Evolutionary conservation across 2,888 invertebrate species (phyloP), one percentile per base, ranked within the genome.

Genomic region (Encarsia formosa): DNA sequence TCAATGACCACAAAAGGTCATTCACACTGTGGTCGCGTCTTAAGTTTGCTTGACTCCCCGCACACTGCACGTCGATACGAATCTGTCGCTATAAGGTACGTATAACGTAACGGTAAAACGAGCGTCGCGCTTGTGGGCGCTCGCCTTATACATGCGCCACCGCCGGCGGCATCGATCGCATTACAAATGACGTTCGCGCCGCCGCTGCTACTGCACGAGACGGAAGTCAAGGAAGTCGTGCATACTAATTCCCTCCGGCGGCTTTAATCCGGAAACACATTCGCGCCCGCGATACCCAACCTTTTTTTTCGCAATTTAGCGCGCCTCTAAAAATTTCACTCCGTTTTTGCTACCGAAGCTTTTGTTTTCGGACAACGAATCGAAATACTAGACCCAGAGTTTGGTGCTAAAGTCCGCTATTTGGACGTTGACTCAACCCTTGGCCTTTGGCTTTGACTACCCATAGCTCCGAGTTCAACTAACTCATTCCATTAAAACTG

Each of bases 121-220:
- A 26, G 26, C 11, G 26, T 26, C 11, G 26, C 26, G 26, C 26
- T 34, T 15, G 16, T 34, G 15, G 34, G 34, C 34, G n/a, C 34
- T 34, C 34, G 34, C 16, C 11, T 15, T 18, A 37, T 13, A 5
- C 34, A 6, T 6, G 19, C 15, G 20, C 22, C 22, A n/a, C n/a
- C n/a, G n/a, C n/a, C n/a, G n/a, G n/a, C n/a, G 23, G 19, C 40
- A 45, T 44, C 50, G 45, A 51, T 51, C 45, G 40, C 39, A 45
- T 51, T 51, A 45, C 45, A 51, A 51, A 40, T 40, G 50, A 45
- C 26, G 40, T 40, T 13, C 9, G 9, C 29, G 34, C 44, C 26
- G 26, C n/a, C n/a, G n/a, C n/a, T n/a, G n/a, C n/a, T n/a, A n/a
- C n/a, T n/a, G n/a, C n/a, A n/a, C n/a, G n/a, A n/a, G n/a, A n/a